Percentiles rank a stretch among this genome's conserved stretches.
These are phyloP conservation scores for Eulemur macaco DNA, from an alignment of 2,113 vertebrate genomes.

Conservation along the genomic window DNA sequence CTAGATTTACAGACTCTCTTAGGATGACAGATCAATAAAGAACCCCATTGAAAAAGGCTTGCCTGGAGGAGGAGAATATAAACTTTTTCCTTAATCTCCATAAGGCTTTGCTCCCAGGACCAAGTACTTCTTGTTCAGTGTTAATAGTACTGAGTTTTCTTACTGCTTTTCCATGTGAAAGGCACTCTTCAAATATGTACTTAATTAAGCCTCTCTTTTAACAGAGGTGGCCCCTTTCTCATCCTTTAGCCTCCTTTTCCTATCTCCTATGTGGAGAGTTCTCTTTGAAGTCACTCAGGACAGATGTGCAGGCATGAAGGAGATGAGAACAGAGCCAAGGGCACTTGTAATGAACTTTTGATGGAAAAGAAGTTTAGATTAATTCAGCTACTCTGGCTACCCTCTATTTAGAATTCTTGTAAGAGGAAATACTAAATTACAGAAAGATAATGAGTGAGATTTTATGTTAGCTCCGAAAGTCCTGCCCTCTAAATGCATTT, in stretches of 20 bases:
- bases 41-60: conserved; percentile 62
- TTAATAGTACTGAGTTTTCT: conserved; percentile 72
- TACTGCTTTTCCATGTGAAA: conserved; percentile 72
- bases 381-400: conserved; percentile 60
- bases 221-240: conserved; percentile 64
- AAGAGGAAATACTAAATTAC: conserved; percentile 67
- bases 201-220: conserved; percentile 79
- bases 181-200: conserved; percentile 76
- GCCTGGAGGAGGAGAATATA: conserved; percentile 71
- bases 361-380: conserved; percentile 75
- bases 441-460: conserved; percentile 68
- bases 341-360: conserved; percentile 69
- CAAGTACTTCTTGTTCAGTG: conserved; percentile 41
- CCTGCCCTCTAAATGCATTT: conserved; percentile 63
- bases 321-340: conserved; percentile 69
- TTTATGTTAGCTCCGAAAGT: conserved; percentile 54
- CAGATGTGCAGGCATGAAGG: conserved; percentile 60
- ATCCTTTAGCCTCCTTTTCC: conserved; percentile 39
- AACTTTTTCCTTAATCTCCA: conserved; percentile 73
- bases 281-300: conserved; percentile 74
- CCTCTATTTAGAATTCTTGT: conserved; percentile 69
- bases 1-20: conserved; percentile 51
- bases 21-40: conserved; percentile 71
- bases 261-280: conserved; percentile 60
- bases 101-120: conserved; percentile 65